Base-by-base conservation (phyloP, 2,113 vertebrate species). In the Smithornis capensis region DNA sequence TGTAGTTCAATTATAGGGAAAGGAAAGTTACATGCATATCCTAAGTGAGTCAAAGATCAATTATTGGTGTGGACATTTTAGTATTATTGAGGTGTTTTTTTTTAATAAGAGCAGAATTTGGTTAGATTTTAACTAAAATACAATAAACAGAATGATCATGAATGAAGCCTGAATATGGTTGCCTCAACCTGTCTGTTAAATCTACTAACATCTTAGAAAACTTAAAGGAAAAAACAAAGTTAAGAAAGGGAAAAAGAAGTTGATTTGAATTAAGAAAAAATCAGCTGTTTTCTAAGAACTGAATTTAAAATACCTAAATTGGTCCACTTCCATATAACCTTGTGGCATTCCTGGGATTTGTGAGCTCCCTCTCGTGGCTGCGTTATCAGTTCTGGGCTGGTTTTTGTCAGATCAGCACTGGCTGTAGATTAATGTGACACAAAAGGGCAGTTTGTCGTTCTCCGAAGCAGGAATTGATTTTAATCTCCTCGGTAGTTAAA, bases 311-410 rank as follows among this genome's bases (percentile, higher is more conserved):
- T 37, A 2, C 21, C 12, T 55, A 0, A 1, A 18, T 24, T 7
- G 38, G 23, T 24, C 53, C 7, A 8, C 52, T 38, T 73, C 37
- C 9, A 15, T 27, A 8, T 1, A 1, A 33, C n/a, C 38, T 69
- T 4, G 28, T 1, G 1, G 9, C 42, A 22, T 16, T 76, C 25
- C 16, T 35, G 37, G 89, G 57, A 49, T 81, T 83, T 62, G 40
- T 37, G 88, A 76, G 92, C 92, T 92, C 96, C 95, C 92, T 95
- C 94, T 96, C 49, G 71, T 85, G 94, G 89, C 38, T 14, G 73
- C 42, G 15, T 50, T 83, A 31, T 29, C 86, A 9, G 3, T 4
- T 57, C 52, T 6, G 91, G 78, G 55, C 35, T 40, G 31, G 0
- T 71, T 56, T 56, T 65, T 35, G 56, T 38, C 89, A 64, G 33